Base-by-base conservation (phyloP, 2,113 vertebrate species). In the Triplophysa siluroides region DNA sequence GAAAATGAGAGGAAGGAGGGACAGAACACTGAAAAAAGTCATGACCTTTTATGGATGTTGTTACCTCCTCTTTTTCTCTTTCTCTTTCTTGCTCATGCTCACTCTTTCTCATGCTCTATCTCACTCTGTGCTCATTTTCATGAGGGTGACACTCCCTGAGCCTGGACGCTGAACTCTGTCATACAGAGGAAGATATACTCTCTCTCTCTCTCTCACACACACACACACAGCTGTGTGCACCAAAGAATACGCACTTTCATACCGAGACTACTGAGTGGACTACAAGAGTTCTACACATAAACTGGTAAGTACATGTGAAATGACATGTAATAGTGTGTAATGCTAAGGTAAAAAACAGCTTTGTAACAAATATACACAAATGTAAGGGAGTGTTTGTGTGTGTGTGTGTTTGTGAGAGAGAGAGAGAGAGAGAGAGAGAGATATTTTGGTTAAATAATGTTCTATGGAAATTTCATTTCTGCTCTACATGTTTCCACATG, bases 61-160 rank as follows among this genome's bases (percentile, higher is more conserved):
- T 81, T 81, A 23, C 83, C 75, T 84, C 78, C 61, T 73, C 24
- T 45, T 71, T 65, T 43, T 18, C 60, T 70, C 50, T 85, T 14
- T 66, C 84, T 86, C n/a, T n/a, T n/a, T n/a, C n/a, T n/a, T n/a
- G n/a, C n/a, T n/a, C n/a, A n/a, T 66, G 77, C 66, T 77, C 80
- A 9, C 10, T 45, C 73, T 78, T 77, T 79, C 83, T 85, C 84
- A 90, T 89, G 87, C 89, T 83, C 87, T 80, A 75, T 83, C 85
- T 58, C 54, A n/a, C n/a, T 58, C 54, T 58, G 16, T 58, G n/a
- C 16, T 86, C 81, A 77, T 82, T 66, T 72, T 61, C 81, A 86
- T 79, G 38, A 52, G 19, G 23, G 29, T 60, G 79, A 26, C 83
- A 84, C 83, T 84, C 83, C 83, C 76, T 74, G 29, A 68, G 70